Conservation (phyloP, 1,140 invertebrate species). For the Acyrthosiphon pisum region DNA sequence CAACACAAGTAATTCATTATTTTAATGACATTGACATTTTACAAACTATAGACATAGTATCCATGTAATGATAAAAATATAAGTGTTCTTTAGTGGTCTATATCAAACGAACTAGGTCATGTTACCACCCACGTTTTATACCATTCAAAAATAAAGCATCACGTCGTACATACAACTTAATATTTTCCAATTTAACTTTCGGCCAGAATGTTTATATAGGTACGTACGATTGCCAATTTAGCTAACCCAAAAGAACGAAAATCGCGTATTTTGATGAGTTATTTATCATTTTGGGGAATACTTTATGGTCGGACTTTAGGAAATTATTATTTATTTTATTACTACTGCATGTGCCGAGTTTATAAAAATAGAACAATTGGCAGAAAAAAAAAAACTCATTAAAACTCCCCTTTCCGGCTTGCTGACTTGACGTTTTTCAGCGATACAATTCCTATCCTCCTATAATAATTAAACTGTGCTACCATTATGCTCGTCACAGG, state of each 20-base stretch:
- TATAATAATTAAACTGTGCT: slow-evolving; percentile 1
- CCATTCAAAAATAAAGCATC: slow-evolving; percentile 32
- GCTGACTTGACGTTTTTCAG: slow-evolving; percentile 1
- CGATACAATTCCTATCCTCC: neutral
- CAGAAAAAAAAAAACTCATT: slow-evolving; percentile 17
- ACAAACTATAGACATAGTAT: neutral
- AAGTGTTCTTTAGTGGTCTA: neutral
- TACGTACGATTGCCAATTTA: neutral
- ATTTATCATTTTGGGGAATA: neutral
- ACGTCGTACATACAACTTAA: neutral
- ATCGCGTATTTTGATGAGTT: neutral
- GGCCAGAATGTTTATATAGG: slow-evolving; percentile 2
- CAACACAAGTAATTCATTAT: neutral
- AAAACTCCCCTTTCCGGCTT: slow-evolving; percentile 14
- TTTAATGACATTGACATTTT: neutral
- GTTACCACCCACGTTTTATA: neutral
- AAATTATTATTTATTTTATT: slow-evolving; percentile 15
- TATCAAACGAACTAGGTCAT: slow-evolving; percentile 24
- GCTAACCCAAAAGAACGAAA: neutral
- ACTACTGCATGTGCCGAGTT: neutral
- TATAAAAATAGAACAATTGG: slow-evolving; percentile 3
- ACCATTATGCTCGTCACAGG: neutral
- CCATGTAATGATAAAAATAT: neutral
- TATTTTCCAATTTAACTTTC: neutral
- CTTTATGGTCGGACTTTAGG: neutral